Conservation (phyloP, 2,113 vertebrate genomes). For the Copsychus sechellarum region DNA sequence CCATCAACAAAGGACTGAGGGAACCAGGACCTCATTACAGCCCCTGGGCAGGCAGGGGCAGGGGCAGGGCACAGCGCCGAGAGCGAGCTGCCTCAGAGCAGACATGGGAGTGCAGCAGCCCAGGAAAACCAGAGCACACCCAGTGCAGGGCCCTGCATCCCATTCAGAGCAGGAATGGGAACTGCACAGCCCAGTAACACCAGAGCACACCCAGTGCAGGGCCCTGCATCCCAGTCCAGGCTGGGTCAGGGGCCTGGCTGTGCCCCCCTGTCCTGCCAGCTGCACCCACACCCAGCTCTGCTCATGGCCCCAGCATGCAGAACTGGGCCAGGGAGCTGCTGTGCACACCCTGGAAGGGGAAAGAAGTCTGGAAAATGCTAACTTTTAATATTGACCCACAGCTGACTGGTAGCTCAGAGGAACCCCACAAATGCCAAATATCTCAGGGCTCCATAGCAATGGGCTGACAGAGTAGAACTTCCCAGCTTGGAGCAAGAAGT, state of each 20-base stretch:
- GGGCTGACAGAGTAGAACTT: neutral
- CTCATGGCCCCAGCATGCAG: accelerated
- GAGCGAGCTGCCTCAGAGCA: neutral
- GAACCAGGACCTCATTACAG: no score
- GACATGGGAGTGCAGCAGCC: neutral
- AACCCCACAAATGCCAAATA: neutral
- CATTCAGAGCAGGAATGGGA: neutral
- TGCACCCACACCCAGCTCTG: neutral
- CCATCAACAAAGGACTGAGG: accelerated
- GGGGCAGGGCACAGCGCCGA: neutral
- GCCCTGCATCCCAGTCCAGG: neutral
- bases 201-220: no score
- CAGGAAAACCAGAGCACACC: neutral
- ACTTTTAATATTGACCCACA: neutral
- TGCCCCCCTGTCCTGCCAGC: neutral
- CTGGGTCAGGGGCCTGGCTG: neutral
- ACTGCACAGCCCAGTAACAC: neutral
- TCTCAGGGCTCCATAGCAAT: neutral
- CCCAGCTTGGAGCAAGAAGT: neutral
- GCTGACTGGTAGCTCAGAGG: neutral
- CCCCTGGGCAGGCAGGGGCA: accelerated
- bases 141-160: neutral
- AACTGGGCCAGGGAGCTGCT: neutral
- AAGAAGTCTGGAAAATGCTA: neutral
- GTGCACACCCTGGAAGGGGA: accelerated